These are phyloP conservation scores for Gandaritis pyraliata DNA, from an alignment of 2,888 invertebrate genomes.

Conservation along the genomic window DNA sequence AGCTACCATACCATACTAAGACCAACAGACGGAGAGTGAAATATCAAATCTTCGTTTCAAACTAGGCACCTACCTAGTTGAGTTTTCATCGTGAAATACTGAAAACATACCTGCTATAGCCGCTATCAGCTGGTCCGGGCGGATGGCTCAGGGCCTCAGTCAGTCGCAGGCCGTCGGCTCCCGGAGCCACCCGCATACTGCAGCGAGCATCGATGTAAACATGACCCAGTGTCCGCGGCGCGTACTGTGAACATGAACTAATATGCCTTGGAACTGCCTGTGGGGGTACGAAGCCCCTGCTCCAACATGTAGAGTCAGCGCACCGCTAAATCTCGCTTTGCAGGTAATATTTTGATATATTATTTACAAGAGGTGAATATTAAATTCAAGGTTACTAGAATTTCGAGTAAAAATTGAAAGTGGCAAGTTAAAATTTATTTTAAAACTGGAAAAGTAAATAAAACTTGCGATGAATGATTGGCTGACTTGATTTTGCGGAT, in stretches of 20 bases:
- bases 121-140: constrained; percentile 30
- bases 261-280: constrained; percentile 81
- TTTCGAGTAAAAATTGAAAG: neutral
- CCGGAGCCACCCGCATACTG: constrained; percentile 32
- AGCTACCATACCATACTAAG: neutral
- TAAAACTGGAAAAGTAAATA: neutral
- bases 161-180: constrained; percentile 39
- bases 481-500: constrained; percentile 11
- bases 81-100: constrained; percentile 22
- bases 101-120: constrained; percentile 23
- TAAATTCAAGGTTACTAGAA: neutral
- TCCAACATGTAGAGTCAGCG: constrained; percentile 74
- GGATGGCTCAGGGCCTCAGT: constrained; percentile 10
- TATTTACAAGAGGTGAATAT: no score
- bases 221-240: constrained; percentile 37
- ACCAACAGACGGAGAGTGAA: neutral
- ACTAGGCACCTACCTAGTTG: constrained; percentile 1
- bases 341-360: constrained; percentile 47
- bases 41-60: constrained; percentile 8
- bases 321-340: constrained; percentile 67
- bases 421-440: neutral
- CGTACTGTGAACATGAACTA: constrained; percentile 54
- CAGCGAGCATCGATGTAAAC: constrained; percentile 33
- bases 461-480: neutral
- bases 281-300: constrained; percentile 79